phyloP scores from a whole-genome alignment of 2,888 invertebrate species.

The Petrophora chlorosata region DNA sequence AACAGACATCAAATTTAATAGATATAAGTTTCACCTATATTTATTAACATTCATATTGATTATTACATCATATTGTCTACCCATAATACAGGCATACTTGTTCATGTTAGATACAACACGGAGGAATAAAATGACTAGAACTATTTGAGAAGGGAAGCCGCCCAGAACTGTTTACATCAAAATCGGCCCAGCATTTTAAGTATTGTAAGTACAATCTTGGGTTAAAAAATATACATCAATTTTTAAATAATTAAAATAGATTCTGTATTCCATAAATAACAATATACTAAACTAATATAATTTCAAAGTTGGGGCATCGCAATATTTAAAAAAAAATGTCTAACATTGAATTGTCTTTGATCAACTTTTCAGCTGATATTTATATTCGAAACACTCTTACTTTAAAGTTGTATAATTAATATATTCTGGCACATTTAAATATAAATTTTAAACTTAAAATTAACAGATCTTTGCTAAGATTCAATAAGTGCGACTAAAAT shows the following conservation, averaged over 20 bases:
- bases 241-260: not conserved
- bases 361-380: constrained; percentile 10
- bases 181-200: constrained; percentile 8
- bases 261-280: not conserved
- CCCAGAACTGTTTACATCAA: constrained; percentile 44
- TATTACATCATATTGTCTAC: constrained; percentile 79
- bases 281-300: not conserved
- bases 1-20: constrained; percentile 84
- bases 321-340: not conserved
- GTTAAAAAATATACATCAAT: not conserved
- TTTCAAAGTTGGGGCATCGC: not conserved
- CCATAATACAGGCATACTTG: constrained; percentile 74
- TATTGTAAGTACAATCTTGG: constrained; percentile 33
- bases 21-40: constrained; percentile 81
- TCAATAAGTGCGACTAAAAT: constrained; percentile 55
- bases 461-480: constrained; percentile 63
- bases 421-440: constrained; percentile 45
- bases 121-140: constrained; percentile 81
- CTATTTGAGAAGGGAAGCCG: constrained; percentile 74
- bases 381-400: not conserved
- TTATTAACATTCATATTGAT: constrained; percentile 80
- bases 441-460: constrained; percentile 38
- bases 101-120: constrained; percentile 70
- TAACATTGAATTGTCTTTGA: constrained; percentile 11
- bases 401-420: constrained; percentile 4